Conservation (phyloP, 2,888 invertebrate species). For the Heteromurus nitidus region DNA sequence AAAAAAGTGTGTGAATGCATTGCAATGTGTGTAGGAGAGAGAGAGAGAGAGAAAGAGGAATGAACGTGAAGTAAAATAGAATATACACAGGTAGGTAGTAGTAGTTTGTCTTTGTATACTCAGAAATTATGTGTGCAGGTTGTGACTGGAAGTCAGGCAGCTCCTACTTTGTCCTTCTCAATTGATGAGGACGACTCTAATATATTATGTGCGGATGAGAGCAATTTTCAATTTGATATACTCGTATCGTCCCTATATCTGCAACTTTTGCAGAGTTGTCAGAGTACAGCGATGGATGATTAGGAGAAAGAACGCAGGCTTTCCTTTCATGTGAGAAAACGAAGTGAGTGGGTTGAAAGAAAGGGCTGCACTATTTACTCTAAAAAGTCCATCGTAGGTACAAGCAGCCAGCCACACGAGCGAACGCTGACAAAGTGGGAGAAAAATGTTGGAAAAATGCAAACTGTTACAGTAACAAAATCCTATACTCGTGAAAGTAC, state of each 20-base stretch:
- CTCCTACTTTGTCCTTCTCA: neutral
- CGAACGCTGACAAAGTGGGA: neutral
- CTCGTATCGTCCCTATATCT: no score
- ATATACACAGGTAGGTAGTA: slow-evolving; percentile 40
- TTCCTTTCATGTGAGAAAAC: neutral
- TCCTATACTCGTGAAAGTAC: slow-evolving; percentile 5
- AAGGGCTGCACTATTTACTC: neutral
- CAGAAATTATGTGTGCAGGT: slow-evolving; percentile 15
- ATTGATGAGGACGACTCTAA: slow-evolving; percentile 4
- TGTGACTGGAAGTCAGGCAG: slow-evolving; percentile 5
- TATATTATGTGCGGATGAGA: neutral
- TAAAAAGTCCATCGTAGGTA: slow-evolving; percentile 24
- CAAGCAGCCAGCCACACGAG: slow-evolving; percentile 4
- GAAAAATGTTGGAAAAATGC: slow-evolving; percentile 1
- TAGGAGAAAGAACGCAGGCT: no score
- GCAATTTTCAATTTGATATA: no score
- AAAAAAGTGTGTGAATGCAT: slow-evolving; percentile 29
- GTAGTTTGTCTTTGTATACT: neutral
- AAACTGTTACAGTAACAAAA: slow-evolving; percentile 1
- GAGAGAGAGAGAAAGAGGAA: no score
- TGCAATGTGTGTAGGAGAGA: slow-evolving; percentile 19
- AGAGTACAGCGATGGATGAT: no score
- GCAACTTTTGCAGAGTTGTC: no score
- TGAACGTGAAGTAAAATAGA: no score
- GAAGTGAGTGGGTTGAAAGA: slow-evolving; percentile 1